phyloP scores from a whole-genome alignment of 2,113 vertebrate genomes.

The Suricata suricatta region DNA sequence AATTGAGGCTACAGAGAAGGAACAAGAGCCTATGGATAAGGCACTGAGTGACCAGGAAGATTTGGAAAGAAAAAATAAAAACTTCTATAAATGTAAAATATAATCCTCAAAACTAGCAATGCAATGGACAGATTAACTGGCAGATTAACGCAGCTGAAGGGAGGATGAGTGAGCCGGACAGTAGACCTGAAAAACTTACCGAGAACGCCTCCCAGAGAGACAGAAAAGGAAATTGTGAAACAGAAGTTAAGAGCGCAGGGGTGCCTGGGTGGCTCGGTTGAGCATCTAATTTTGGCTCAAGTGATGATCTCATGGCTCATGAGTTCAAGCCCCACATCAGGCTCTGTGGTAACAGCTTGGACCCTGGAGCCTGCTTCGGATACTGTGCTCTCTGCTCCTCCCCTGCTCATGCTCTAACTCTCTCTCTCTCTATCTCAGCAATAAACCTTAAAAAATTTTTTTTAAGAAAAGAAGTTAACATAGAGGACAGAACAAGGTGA shows the following conservation, averaged over 20 bases:
- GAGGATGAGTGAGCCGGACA: not conserved
- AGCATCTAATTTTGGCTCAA: no score
- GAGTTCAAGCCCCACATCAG: no score
- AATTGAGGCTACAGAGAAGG: not conserved
- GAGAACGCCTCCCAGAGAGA: not conserved
- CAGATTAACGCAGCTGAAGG: not conserved
- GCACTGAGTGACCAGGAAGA: not conserved
- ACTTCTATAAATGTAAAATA: not conserved
- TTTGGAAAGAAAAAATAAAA: not conserved
- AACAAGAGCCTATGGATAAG: not conserved
- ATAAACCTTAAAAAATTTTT: no score
- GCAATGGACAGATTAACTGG: not conserved
- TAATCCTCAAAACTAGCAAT: not conserved
- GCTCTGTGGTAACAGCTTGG: no score
- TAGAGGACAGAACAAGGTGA: not conserved
- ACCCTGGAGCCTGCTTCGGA: no score
- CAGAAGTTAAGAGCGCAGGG: not conserved
- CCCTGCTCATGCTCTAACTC: no score
- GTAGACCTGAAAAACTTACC: not conserved
- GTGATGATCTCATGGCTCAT: no score
- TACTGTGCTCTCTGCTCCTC: no score
- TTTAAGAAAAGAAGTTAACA: not conserved
- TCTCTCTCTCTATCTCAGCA: no score
- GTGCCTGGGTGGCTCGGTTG: no score
- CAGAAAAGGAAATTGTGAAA: not conserved